Evolutionary conservation across 2,113 vertebrate species (phyloP).

Genomic region (Malurus elegans): DNA sequence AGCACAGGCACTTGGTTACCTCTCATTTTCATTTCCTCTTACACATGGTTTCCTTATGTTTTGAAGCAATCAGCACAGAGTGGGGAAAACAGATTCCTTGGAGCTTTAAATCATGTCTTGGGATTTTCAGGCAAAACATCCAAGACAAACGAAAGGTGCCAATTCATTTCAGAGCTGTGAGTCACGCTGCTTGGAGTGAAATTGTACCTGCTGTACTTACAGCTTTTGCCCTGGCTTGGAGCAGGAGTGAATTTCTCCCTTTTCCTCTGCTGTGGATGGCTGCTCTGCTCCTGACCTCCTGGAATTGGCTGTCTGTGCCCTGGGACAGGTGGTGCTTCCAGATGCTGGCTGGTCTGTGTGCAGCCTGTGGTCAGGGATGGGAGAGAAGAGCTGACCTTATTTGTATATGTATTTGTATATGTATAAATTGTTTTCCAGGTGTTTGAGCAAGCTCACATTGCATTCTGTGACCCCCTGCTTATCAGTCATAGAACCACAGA

Average conservation of each 20-base stretch:
- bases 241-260: background rate
- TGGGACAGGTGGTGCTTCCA: background rate
- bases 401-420: too few relatives aligned
- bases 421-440: background rate
- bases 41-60: background rate
- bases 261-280: background rate
- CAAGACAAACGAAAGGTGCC: conserved; percentile 13
- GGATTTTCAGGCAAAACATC: conserved; percentile 1
- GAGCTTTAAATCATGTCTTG: background rate
- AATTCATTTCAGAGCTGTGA: background rate
- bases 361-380: background rate
- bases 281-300: background rate
- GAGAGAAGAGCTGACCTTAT: background rate
- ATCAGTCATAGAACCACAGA: background rate
- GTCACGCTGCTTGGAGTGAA: background rate
- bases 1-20: background rate
- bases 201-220: background rate
- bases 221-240: background rate
- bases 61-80: background rate
- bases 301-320: background rate
- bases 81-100: background rate
- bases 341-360: rapidly evolving
- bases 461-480: background rate
- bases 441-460: background rate
- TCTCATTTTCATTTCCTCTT: conserved; percentile 36